These are phyloP conservation scores for Xestia sexstrigata DNA, from an alignment of 2,888 invertebrate species.

Conservation along the genomic window DNA sequence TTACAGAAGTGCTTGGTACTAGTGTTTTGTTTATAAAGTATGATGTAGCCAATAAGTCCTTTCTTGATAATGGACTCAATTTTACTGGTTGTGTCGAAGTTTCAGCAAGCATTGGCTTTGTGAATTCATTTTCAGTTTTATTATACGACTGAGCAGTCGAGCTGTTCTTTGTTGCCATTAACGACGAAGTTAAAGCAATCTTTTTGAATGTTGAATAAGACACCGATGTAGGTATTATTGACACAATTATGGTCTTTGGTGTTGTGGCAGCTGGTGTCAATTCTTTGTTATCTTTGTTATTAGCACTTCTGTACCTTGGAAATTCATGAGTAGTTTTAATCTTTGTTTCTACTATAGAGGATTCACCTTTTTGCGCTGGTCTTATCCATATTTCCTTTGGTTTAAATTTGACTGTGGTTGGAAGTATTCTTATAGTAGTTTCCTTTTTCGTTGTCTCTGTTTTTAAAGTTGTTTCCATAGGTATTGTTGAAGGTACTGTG, in stretches of 20 bases:
- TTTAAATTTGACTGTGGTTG: constrained; percentile 83
- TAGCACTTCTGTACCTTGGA: constrained; percentile 75
- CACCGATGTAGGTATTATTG: constrained; percentile 88
- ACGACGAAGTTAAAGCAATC: constrained; percentile 82
- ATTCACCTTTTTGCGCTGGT: constrained; percentile 89
- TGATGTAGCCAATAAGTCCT: constrained; percentile 47
- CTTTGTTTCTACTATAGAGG: constrained; percentile 77
- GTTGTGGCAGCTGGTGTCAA: constrained; percentile 78
- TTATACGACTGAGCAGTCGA: constrained; percentile 68
- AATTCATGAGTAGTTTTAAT: constrained; percentile 75
- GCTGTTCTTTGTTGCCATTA: constrained; percentile 73
- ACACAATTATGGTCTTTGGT: constrained; percentile 87
- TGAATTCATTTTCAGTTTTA: constrained; percentile 75
- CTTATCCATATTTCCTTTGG: constrained; percentile 89
- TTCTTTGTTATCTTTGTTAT: constrained; percentile 80
- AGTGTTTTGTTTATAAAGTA: constrained; percentile 45
- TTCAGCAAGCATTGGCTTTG: constrained; percentile 76
- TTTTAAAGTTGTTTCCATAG: constrained; percentile 62
- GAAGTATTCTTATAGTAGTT: constrained; percentile 74
- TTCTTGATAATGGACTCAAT: constrained; percentile 52
- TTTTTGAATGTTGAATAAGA: constrained; percentile 87
- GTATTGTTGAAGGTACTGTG: constrained; percentile 46
- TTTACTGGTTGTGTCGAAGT: constrained; percentile 72
- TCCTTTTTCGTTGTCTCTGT: constrained; percentile 77
- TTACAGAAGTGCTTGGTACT: constrained; percentile 62